A percentile compares a stretch with the other conserved stretches of the same genome.
These are phyloP conservation scores for Drosophila rhopaloa DNA, from an alignment of 1,140 invertebrate genomes.

Conservation along the genomic window DNA sequence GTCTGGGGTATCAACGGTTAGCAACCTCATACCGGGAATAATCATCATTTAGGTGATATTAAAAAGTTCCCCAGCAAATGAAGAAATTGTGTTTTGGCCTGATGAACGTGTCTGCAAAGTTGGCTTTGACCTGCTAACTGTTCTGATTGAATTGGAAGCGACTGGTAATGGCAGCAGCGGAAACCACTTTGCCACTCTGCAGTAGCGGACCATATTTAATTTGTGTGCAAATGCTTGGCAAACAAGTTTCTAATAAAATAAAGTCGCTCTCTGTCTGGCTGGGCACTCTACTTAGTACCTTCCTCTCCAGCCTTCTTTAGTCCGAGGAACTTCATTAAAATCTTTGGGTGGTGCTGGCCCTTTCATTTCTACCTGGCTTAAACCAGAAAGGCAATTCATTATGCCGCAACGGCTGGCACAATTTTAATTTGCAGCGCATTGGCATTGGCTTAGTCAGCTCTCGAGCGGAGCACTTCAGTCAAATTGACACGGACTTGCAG, in stretches of 20 bases:
- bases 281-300: neutral
- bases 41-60: slow-evolving; percentile 43
- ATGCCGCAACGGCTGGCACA: slow-evolving; percentile 57
- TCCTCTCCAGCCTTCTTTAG: too few relatives aligned
- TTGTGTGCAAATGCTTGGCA: slow-evolving; percentile 62
- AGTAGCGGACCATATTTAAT: slow-evolving; percentile 59
- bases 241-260: slow-evolving; percentile 80
- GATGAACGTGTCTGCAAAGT: slow-evolving; percentile 59
- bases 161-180: slow-evolving; percentile 21
- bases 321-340: slow-evolving; percentile 62
- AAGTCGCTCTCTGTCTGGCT: slow-evolving; percentile 55
- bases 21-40: neutral
- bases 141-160: slow-evolving; percentile 65
- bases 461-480: slow-evolving; percentile 18
- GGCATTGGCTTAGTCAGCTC: slow-evolving; percentile 60
- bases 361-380: slow-evolving; percentile 47
- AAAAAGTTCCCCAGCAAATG: slow-evolving; percentile 58
- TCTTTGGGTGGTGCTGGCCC: slow-evolving; percentile 47
- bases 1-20: neutral
- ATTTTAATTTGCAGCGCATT: slow-evolving; percentile 78
- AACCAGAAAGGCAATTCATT: slow-evolving; percentile 70
- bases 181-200: slow-evolving; percentile 35
- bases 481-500: slow-evolving; percentile 59
- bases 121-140: slow-evolving; percentile 49
- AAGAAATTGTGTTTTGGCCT: slow-evolving; percentile 64